Evolutionary conservation across 2,113 vertebrate genomes (phyloP).

Genomic region (Caloenas nicobarica): DNA sequence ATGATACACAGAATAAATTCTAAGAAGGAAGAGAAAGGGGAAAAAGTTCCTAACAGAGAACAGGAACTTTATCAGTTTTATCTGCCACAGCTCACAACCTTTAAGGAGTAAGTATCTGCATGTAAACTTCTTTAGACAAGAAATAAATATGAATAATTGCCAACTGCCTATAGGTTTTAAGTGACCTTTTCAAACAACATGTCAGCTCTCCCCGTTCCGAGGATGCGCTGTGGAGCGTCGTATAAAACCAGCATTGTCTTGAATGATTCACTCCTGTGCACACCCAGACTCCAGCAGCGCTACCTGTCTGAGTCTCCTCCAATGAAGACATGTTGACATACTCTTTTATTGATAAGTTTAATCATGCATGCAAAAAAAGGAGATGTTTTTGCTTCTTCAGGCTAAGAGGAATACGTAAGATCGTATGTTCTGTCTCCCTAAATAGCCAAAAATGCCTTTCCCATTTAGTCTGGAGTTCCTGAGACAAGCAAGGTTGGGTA

Average conservation of each 20-base stretch:
- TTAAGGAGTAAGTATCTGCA: conserved; percentile 61
- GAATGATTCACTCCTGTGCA: conserved; percentile 53
- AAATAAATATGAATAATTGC: conserved; percentile 78
- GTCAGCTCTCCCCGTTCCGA: conserved; percentile 47
- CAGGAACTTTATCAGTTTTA: conserved; percentile 58
- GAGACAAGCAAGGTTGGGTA: background rate
- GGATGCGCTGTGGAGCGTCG: conserved; percentile 1
- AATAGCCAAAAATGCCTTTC: background rate
- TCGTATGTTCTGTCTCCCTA: background rate
- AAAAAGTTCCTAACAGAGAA: background rate
- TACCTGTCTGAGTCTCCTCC: conserved; percentile 53
- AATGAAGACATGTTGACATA: conserved; percentile 11
- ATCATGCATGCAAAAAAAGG: background rate
- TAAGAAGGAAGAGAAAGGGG: conserved; percentile 3
- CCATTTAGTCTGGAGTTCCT: background rate
- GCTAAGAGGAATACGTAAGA: background rate
- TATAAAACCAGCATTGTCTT: conserved; percentile 41
- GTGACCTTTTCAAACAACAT: conserved; percentile 69
- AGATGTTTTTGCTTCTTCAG: background rate
- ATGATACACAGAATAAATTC: background rate
- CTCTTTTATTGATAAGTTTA: background rate
- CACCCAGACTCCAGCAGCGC: background rate
- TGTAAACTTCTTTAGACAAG: conserved; percentile 43
- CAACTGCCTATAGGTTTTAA: conserved; percentile 62
- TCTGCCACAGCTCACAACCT: conserved; percentile 51